Conservation (phyloP, 2,113 vertebrate species). For the Mola mola region DNA sequence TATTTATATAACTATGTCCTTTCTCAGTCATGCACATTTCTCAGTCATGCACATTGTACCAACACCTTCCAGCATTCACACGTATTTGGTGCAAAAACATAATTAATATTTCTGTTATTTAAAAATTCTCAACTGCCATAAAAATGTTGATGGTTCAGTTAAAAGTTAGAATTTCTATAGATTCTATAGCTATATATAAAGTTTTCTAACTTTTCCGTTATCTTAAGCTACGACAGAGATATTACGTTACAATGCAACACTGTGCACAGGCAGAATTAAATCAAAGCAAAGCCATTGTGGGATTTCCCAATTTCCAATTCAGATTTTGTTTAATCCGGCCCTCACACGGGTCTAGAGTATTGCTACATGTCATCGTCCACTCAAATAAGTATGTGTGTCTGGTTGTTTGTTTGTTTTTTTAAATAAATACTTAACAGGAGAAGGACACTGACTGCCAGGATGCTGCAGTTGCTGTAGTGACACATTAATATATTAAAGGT, state of each 20-base stretch:
- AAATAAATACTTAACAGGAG: constrained; percentile 45
- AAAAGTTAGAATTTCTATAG: constrained; percentile 39
- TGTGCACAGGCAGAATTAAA: constrained; percentile 61
- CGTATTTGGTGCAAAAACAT: too few species aligned
- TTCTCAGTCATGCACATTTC: too few species aligned
- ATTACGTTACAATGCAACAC: constrained; percentile 43
- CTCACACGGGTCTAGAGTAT: constrained; percentile 51
- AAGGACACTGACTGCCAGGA: constrained; percentile 25
- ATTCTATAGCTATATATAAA: constrained; percentile 9
- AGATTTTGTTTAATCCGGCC: constrained; percentile 66
- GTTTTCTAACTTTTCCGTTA: constrained; percentile 44
- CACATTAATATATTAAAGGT: constrained; percentile 48
- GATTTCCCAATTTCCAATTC: constrained; percentile 60
- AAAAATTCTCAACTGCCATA: too few species aligned
- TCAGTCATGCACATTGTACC: too few species aligned
- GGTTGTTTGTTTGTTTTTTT: constrained; percentile 27
- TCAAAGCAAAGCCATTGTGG: constrained; percentile 48
- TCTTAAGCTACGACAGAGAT: constrained; percentile 23
- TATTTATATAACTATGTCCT: too few species aligned
- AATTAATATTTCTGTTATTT: too few species aligned
- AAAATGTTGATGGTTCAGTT: too few species aligned
- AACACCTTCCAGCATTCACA: too few species aligned
- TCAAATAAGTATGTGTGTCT: constrained; percentile 7
- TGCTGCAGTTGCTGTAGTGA: constrained; percentile 21
- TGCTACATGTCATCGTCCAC: constrained; percentile 42